Base-by-base conservation (phyloP, 2,113 vertebrate genomes). In the Propithecus coquereli region DNA sequence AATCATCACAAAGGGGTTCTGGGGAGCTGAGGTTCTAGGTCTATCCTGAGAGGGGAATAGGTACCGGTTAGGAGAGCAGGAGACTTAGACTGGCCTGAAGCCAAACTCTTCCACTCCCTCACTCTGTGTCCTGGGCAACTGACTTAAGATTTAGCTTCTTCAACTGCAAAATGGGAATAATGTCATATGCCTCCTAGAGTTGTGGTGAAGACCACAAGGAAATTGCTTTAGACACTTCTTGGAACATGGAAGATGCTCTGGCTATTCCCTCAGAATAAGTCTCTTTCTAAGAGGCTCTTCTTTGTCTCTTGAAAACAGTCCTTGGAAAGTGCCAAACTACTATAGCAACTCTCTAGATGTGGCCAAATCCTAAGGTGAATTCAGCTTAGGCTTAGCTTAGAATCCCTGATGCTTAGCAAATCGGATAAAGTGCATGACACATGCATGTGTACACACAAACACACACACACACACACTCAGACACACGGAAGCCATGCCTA, bases 381-480 rank as follows among this genome's bases (percentile, higher is more conserved):
- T 73, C 25, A 87, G 87, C 52, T 77, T 73, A 52, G 68, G 37
- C 30, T 93, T 63, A 23, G 17, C 14, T 79, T 79, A 40, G n/a
- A 34, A 40, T 74, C 68, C 23, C 84, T 54, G 32, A 0, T 63
- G 76, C 30, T 52, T 87, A 30, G n/a, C 4, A 92, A 92, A 61
- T 94, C 23, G 30, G 54, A 76, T 43, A 68, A 83, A 86, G 18
- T 13, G 0, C 4, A 47, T 22, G 13, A 61, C 14, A 57, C 10
- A 63, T 7, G 1, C 4, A 22, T 8, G 6, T 27, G 16, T 32
- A 7, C n/a, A 37, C 4, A 34, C 3, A n/a, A 47, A n/a, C 54
- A 45, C 37, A 7, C n/a, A 37, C 4, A 34, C 3, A n/a, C 54
- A n/a, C 54, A 45, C 37, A 92, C 68, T 32, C 40, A 66, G 22